Base-by-base conservation (phyloP, 2,113 vertebrate genomes). In the Diphyllodes magnificus region DNA sequence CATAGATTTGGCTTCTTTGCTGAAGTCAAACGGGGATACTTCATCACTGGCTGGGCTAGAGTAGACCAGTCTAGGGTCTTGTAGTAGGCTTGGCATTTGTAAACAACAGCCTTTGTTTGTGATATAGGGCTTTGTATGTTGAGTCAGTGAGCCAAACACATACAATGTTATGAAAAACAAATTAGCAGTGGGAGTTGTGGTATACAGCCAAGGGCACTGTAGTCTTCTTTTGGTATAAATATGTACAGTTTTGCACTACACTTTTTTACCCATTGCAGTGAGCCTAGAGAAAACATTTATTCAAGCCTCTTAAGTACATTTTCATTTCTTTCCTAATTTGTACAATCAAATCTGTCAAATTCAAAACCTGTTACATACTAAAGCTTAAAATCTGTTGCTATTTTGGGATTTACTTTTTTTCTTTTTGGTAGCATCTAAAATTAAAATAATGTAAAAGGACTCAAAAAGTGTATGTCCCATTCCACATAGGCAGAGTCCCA, bases 301-400 rank as follows among this genome's bases (percentile, higher is more conserved):
- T 90, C 47, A 60, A 90, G 19, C 21, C 11, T 66, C 49, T 88
- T 42, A 35, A 28, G 8, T 86, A 37, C 88, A 81, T 92, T 92
- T 93, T 80, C 1, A 64, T 93, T 93, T 89, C 37, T 90, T 73
- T 86, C 78, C 59, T 92, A 77, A 78, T 94, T 78, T 57, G 12
- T 73, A 75, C n/a, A 64, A 69, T 94, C 23, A 86, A 90, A 93
- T 85, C 60, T 94, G 79, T 66, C 54, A 50, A 87, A 92, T 63
- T 61, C 35, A 91, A 87, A 87, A 56, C 64, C 40, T 66, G 39
- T 79, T 89, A 57, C 33, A 82, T 72, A 84, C 15, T 56, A 64
- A 73, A 64, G 37, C 72, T 92, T 84, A 84, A 92, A 85, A 85
- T 91, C 30, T 69, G 42, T 89, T 91, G 66, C 81, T 88, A 44